These are phyloP conservation scores for Physeter macrocephalus DNA, from an alignment of 2,113 vertebrate species.

Conservation along the genomic window DNA sequence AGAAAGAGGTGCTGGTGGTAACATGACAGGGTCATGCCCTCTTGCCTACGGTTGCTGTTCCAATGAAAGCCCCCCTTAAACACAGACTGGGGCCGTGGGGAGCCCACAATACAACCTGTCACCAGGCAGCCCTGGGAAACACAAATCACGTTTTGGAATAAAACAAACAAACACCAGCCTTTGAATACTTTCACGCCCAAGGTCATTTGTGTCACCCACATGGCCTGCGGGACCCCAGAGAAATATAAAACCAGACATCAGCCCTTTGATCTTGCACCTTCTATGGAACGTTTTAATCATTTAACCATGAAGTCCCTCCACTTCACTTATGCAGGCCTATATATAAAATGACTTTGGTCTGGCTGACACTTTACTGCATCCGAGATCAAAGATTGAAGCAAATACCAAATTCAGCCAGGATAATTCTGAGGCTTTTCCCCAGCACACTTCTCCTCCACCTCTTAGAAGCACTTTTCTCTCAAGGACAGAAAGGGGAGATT, in stretches of 20 bases:
- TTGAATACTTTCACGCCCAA: slow-evolving; percentile 75
- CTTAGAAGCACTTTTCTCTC: slow-evolving; percentile 63
- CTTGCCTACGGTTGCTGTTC: background rate
- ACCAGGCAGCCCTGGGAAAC: slow-evolving; percentile 71
- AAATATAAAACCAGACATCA: slow-evolving; percentile 81
- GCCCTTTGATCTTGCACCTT: slow-evolving; percentile 87
- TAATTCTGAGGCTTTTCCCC: slow-evolving; percentile 73
- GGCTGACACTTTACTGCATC: slow-evolving; percentile 79
- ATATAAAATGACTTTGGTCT: slow-evolving; percentile 81
- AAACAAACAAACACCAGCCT: slow-evolving; percentile 75
- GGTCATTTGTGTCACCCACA: slow-evolving; percentile 78
- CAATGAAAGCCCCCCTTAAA: background rate
- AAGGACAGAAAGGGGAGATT: slow-evolving; percentile 44
- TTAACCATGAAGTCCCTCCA: slow-evolving; percentile 86
- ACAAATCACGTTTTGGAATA: slow-evolving; percentile 68
- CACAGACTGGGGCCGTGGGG: background rate
- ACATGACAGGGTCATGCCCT: slow-evolving; percentile 55
- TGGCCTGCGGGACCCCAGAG: slow-evolving; percentile 76
- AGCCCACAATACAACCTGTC: slow-evolving; percentile 59
- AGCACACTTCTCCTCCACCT: background rate
- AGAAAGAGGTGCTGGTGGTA: slow-evolving; percentile 43
- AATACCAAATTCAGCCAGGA: slow-evolving; percentile 71
- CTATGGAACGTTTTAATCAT: slow-evolving; percentile 86
- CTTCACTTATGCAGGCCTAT: slow-evolving; percentile 78
- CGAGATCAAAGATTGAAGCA: slow-evolving; percentile 84